Conservation (phyloP, 37 sponge, comb jelly and placozoan species). For the Haliclona indistincta region DNA sequence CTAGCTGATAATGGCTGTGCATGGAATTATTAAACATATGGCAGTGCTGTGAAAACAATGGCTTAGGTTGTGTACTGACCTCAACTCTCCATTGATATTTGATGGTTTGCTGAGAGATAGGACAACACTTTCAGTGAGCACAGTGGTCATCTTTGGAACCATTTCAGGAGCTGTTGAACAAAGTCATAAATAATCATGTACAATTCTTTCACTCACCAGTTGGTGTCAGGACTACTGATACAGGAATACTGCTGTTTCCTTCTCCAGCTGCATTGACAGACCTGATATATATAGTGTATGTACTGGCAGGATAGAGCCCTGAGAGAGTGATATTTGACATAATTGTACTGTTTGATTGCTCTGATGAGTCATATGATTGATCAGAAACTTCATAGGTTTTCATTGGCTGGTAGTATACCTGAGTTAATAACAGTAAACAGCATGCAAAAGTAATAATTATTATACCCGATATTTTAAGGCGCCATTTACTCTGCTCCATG, state of each 20-base stretch:
- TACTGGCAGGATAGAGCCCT: conserved; percentile 37
- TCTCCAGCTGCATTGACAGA: conserved; percentile 51
- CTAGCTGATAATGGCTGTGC: conserved; percentile 78
- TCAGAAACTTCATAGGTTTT: no score
- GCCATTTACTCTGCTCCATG: no score
- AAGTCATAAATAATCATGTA: no score
- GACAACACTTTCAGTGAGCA: neutral
- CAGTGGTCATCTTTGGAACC: neutral
- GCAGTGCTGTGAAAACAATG: no score
- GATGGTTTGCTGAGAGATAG: neutral
- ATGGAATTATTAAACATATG: no score
- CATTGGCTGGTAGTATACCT: conserved; percentile 3
- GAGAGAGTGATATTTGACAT: neutral
- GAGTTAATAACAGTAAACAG: no score
- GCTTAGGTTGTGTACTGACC: no score
- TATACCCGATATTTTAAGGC: no score
- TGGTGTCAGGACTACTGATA: no score
- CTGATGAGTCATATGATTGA: neutral
- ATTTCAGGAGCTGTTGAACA: no score
- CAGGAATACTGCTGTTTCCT: conserved; percentile 15
- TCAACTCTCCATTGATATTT: conserved; percentile 57
- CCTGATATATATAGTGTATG: conserved; percentile 41
- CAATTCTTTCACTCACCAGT: conserved; percentile 12
- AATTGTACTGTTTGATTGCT: neutral
- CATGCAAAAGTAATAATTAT: no score